Conservation (phyloP, 2,113 vertebrate species). For the Myrmecophaga tridactyla region DNA sequence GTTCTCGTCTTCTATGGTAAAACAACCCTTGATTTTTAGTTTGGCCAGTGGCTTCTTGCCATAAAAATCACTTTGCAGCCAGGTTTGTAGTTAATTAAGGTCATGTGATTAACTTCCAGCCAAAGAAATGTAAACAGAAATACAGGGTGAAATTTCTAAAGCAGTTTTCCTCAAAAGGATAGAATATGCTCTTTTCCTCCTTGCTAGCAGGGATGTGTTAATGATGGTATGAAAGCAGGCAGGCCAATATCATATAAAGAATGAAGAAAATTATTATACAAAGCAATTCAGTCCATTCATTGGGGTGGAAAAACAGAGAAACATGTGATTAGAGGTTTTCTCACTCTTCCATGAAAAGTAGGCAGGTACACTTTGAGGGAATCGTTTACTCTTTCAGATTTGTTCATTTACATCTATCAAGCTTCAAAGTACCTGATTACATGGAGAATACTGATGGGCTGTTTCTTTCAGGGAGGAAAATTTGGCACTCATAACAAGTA, state of each 20-base stretch:
- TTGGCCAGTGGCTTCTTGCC: neutral
- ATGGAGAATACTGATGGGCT: rapidly evolving
- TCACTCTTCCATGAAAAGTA: neutral
- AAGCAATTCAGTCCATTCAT: neutral
- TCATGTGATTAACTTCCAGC: neutral
- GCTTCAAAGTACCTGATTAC: neutral
- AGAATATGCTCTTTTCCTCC: neutral
- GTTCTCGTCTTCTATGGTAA: neutral
- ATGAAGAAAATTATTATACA: neutral
- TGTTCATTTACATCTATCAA: neutral
- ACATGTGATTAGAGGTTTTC: neutral
- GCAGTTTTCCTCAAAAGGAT: neutral
- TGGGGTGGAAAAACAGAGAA: neutral
- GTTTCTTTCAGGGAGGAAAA: neutral
- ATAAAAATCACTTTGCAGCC: neutral
- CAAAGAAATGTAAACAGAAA: neutral
- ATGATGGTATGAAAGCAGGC: neutral
- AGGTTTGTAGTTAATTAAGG: neutral
- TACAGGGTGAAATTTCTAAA: neutral
- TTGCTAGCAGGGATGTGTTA: neutral
- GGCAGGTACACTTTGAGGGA: neutral
- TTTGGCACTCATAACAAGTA: rapidly evolving
- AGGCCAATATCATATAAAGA: neutral
- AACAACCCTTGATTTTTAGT: neutral
- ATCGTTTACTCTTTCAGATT: neutral